Evolutionary conservation across 2,888 invertebrate species (phyloP), one percentile per base, ranked within the genome.

Genomic region (Liodrosophila aerea): DNA sequence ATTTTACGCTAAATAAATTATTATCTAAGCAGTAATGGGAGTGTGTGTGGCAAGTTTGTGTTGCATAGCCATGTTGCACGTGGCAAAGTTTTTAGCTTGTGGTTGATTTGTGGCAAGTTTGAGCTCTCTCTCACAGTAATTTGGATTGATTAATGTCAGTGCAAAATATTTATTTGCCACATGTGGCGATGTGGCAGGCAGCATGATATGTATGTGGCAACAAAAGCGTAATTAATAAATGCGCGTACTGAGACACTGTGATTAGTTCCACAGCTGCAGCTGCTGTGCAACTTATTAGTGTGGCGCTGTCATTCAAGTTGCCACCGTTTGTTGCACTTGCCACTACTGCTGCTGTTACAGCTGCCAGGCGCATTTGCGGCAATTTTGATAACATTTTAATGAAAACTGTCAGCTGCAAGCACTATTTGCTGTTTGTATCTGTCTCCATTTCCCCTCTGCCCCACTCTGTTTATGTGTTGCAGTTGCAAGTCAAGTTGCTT

Each of bases 331-430:
- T 12, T 16, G 39, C 9, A 7, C 5, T 9, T 39, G 36, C 36
- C 33, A 44, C 31, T 39, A 18, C 36, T 37, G 7, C 53, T 59
- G 45, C 44, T 36, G 9, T 50, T 57, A 36, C 31, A 39, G 47
- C 46, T 69, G 70, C 58, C 63, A 62, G 80, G 65, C 68, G 60
- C 81, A 80, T 68, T 80, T 81, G 77, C 62, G 73, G 70, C 59
- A 57, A 45, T 82, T 82, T 85, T 82, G 76, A 86, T 87, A 82
- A 83, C 76, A 77, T 85, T 86, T 86, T 87, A 86, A 86, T 86
- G 87, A 85, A 86, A 86, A 86, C 87, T 87, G 86, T 86, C 86
- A 86, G 81, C 69, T 76, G 74, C 86, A 86, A 54, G 60, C 47
- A 22, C 3, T 22, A 22, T 22, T 57, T 60, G 44, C 1, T 43